A percentile compares a stretch with the other conserved stretches of the same genome.
These are phyloP conservation scores for Agyllia agylla DNA, from an alignment of 2,888 invertebrate species.

Conservation along the genomic window DNA sequence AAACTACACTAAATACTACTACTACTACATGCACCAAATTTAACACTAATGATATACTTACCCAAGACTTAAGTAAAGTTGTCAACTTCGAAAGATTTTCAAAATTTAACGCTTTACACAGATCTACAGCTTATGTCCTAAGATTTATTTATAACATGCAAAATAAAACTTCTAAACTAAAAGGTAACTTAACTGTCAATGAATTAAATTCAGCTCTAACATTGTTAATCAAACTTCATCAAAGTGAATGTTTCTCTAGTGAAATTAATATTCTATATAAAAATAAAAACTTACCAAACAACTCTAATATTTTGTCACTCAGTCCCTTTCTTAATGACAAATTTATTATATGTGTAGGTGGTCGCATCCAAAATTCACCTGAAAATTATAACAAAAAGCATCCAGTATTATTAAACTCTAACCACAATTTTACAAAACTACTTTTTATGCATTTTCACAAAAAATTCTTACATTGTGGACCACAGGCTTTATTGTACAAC, in stretches of 20 bases:
- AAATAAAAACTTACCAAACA: neutral
- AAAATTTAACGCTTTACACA: neutral
- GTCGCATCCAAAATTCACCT: conserved; percentile 21
- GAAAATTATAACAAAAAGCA: conserved; percentile 35
- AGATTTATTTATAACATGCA: neutral
- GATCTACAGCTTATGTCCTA: neutral
- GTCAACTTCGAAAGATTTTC: neutral
- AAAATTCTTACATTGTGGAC: conserved; percentile 30
- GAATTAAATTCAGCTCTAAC: neutral
- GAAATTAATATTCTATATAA: neutral
- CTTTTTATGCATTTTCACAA: conserved; percentile 41
- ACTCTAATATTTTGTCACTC: neutral
- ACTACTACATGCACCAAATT: neutral
- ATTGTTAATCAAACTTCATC: neutral
- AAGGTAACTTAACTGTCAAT: neutral
- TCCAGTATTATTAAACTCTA: conserved; percentile 14
- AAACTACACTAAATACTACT: neutral
- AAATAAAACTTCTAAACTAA: neutral
- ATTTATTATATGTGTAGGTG: conserved; percentile 6
- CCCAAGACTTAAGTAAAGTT: neutral
- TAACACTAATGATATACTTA: neutral
- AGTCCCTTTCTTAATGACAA: neutral
- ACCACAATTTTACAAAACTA: conserved; percentile 40
- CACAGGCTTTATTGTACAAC: conserved; percentile 32
- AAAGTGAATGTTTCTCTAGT: neutral